Base-by-base conservation (phyloP, 2,888 invertebrate species). In the Acleris literana region DNA sequence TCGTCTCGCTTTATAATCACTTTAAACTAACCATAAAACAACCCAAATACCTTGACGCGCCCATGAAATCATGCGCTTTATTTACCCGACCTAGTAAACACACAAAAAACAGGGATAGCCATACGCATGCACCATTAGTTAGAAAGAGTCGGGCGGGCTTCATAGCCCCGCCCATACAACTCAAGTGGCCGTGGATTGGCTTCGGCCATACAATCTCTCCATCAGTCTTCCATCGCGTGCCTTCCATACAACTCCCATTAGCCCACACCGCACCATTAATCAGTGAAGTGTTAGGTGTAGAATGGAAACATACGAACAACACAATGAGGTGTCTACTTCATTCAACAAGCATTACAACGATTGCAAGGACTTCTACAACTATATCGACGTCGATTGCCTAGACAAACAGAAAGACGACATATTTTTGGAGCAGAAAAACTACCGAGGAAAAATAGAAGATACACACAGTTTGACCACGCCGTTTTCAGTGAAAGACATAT, bases 41-140 rank as follows among this genome's bases (percentile, higher is more conserved):
- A 82, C 81, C 82, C 72, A 76, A 65, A 65, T 72, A 69, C 80
- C 80, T 76, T 76, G 72, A 80, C 82, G 78, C 80, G 78, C 80
- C 76, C 73, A 88, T 90, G 89, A 90, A 90, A 86, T 90, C 90
- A 90, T 83, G 79, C 82, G 79, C 73, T 84, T 84, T 88, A 89
- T 89, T 90, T 89, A 89, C 87, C 80, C 78, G 77, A 65, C 76
- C 71, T 81, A 80, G 87, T 86, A 86, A 86, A 86, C 87, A 86
- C 75, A 55, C 55, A 74, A 20, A 22, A 22, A 76, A 86, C 39
- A 74, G 73, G 71, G 81, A 85, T 68, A 63, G 66, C 53, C 2
- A 46, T 63, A 83, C 59, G 68, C 64, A 49, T 54, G 17, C 5
- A 25, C 56, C 1, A 0, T 22, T 7, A 17, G 79, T 46, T 2